Conservation (phyloP, 2,113 vertebrate genomes). For the Athene noctua region DNA sequence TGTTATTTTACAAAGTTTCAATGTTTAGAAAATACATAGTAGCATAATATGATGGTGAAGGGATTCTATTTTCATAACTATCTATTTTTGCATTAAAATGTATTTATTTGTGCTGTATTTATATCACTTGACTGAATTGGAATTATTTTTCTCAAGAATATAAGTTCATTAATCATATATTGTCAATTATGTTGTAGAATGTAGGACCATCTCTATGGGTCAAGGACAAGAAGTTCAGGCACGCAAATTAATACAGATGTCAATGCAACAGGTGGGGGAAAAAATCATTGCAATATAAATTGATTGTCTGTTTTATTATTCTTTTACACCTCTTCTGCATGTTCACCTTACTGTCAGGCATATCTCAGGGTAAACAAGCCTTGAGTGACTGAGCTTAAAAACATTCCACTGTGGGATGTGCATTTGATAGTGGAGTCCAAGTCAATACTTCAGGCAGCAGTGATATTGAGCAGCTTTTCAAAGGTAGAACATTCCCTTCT, state of each 20-base stretch:
- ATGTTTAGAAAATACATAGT: not conserved
- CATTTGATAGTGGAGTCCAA: not conserved
- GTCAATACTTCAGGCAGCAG: not conserved
- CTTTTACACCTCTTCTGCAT: not conserved
- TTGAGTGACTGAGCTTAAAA: not conserved
- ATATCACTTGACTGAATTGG: not conserved
- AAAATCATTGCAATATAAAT: not conserved
- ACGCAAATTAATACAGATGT: conserved; percentile 70
- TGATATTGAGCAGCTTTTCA: not conserved
- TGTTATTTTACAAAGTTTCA: not conserved
- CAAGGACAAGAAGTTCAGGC: conserved; percentile 80
- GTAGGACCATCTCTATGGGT: conserved; percentile 78
- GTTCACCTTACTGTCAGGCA: not conserved
- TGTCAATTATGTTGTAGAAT: conserved; percentile 65
- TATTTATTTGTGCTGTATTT: not conserved
- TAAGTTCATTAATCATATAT: not conserved
- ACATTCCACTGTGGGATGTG: not conserved
- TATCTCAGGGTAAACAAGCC: not conserved
- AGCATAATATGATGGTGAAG: not conserved
- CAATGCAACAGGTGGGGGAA: conserved; percentile 71
- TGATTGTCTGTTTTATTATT: not conserved
- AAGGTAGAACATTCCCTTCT: not conserved
- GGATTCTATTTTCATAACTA: not conserved
- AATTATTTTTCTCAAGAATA: not conserved
- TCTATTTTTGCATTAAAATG: not conserved